Evolutionary conservation across 2,888 invertebrate species (phyloP).

Genomic region (Athrips mouffetella): DNA sequence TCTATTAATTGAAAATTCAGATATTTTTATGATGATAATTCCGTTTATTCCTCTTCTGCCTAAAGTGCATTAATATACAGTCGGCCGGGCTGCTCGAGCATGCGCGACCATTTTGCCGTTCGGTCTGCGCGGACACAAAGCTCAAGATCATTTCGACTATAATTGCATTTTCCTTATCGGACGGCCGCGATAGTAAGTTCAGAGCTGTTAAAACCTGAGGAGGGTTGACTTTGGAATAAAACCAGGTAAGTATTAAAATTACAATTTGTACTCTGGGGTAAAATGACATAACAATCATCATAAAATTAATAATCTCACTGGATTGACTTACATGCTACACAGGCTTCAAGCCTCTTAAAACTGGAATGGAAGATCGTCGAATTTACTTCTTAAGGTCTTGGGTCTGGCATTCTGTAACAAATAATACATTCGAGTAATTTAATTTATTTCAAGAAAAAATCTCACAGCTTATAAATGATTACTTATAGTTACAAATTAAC

Average conservation of each 20-base stretch:
- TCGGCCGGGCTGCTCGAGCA: too few species aligned
- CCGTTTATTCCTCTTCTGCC: too few species aligned
- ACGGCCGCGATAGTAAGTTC: too few species aligned
- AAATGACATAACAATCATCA: constrained; percentile 10
- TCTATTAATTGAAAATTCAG: too few species aligned
- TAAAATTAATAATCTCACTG: constrained; percentile 18
- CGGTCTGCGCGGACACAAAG: too few species aligned
- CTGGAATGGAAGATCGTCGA: constrained; percentile 4
- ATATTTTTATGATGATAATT: too few species aligned
- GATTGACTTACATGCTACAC: constrained; percentile 6
- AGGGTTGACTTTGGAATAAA: not conserved
- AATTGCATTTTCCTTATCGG: too few species aligned
- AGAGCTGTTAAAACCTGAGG: not conserved
- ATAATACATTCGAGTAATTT: constrained; percentile 22
- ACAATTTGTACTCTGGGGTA: constrained; percentile 11
- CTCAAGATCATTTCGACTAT: not conserved
- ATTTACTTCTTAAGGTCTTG: constrained; percentile 55
- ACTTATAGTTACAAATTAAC: too few species aligned
- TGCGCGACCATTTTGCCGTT: too few species aligned
- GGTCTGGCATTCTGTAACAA: constrained; percentile 66
- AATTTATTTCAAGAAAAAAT: too few species aligned
- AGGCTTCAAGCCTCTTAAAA: constrained; percentile 4
- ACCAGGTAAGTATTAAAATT: not conserved
- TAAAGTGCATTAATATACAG: too few species aligned
- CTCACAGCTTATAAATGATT: too few species aligned